Conservation (phyloP, 2,888 invertebrate species). For the Xylophagus ater region DNA sequence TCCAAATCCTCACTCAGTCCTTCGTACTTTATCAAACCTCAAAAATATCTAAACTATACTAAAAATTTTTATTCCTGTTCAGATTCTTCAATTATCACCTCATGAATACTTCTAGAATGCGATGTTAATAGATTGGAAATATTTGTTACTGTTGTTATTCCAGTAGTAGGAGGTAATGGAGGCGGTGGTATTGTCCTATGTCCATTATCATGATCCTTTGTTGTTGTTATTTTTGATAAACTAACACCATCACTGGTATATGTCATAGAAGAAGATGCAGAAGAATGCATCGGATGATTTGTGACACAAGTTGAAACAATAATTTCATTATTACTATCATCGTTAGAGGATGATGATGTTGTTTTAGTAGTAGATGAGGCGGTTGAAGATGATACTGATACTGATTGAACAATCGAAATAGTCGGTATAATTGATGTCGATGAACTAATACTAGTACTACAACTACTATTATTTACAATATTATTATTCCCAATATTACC, state of each 20-base stretch:
- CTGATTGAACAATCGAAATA: constrained; percentile 9
- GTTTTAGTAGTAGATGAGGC: constrained; percentile 9
- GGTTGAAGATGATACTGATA: constrained; percentile 2
- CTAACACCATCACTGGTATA: too few species aligned
- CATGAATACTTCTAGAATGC: constrained; percentile 22
- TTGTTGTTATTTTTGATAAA: too few species aligned
- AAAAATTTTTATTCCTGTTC: constrained; percentile 24
- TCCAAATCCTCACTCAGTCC: too few species aligned
- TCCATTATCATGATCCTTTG: constrained; percentile 19
- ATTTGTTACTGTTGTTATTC: constrained; percentile 13
- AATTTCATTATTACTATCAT: background rate
- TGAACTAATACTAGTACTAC: background rate
- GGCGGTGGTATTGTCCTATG: constrained; percentile 23
- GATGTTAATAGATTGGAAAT: too few species aligned
- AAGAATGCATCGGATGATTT: too few species aligned
- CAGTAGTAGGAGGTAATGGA: constrained; percentile 20
- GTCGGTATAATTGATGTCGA: constrained; percentile 9
- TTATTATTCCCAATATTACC: constrained; percentile 8
- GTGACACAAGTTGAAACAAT: background rate
- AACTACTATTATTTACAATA: background rate
- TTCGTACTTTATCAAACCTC: too few species aligned
- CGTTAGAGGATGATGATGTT: background rate
- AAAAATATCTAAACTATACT: too few species aligned
- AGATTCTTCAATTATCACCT: constrained; percentile 26
- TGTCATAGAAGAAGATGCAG: too few species aligned